Conservation (phyloP, 1,140 invertebrate species). For the Scaptomyza graminum region DNA sequence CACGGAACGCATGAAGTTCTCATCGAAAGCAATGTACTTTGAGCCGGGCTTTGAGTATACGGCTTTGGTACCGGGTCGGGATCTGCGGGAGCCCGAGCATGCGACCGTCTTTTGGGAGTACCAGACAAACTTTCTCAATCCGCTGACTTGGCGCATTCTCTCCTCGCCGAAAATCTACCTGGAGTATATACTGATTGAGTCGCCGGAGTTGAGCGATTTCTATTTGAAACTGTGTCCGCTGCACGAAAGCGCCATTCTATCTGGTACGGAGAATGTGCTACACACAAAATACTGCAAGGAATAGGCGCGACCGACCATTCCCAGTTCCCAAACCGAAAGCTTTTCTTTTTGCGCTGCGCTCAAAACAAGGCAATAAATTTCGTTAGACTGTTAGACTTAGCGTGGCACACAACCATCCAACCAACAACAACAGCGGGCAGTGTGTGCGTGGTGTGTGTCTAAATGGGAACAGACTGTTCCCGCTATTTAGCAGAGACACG, state of each 20-base stretch:
- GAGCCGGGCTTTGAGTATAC: slow-evolving; percentile 89
- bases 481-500: slow-evolving; percentile 1
- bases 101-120: slow-evolving; percentile 91
- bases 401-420: not conserved
- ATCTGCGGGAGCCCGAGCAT: slow-evolving; percentile 87
- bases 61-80: slow-evolving; percentile 87
- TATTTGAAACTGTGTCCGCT: slow-evolving; percentile 86
- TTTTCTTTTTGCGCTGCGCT: slow-evolving; percentile 13
- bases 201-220: slow-evolving; percentile 85
- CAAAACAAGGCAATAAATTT: slow-evolving; percentile 22
- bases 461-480: slow-evolving; percentile 12
- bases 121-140: slow-evolving; percentile 90
- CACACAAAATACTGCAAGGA: slow-evolving; percentile 85
- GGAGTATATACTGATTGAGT: slow-evolving; percentile 88
- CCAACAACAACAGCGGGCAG: too few relatives aligned
- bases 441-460: slow-evolving; percentile 13
- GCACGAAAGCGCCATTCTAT: slow-evolving; percentile 85
- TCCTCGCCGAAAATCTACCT: slow-evolving; percentile 89
- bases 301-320: slow-evolving; percentile 17
- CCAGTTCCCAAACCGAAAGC: slow-evolving; percentile 12
- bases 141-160: slow-evolving; percentile 91
- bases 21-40: slow-evolving; percentile 85
- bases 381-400: not conserved
- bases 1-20: slow-evolving; percentile 86
- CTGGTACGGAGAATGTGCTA: slow-evolving; percentile 85